Base-by-base conservation (phyloP, 2,888 invertebrate genomes). In the Acrobasis consociella region DNA sequence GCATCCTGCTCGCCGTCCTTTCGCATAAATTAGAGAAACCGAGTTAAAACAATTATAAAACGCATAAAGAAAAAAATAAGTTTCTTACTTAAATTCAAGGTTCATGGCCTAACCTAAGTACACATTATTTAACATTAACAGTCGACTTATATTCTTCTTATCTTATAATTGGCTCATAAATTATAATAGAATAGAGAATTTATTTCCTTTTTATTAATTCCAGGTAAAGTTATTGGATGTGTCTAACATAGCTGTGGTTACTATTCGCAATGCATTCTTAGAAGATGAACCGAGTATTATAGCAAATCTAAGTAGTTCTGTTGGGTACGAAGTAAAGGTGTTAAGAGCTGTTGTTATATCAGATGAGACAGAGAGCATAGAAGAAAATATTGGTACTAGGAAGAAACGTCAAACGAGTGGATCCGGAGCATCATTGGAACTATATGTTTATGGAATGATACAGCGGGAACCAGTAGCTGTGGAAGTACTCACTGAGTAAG, bases 161-260 rank as follows among this genome's bases (percentile, higher is more conserved):
- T 31, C 31, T 31, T 7, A 31, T 31, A 31, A 31, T 31, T 31
- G 31, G 5, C 42, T 42, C 42, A 42, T 13, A 42, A 42, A 42
- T 11, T 42, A 42, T 42, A 11, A 42, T 42, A 46, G 3, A n/a
- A n/a, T n/a, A n/a, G n/a, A n/a, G n/a, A 2, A 46, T 46, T 46
- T 13, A 13, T 16, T 46, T 46, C 64, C 49, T 63, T 64, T 63
- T 39, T 73, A 65, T 60, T 72, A 63, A 72, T 89, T 87, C 63
- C 76, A 93, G 93, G 89, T 93, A 38, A 89, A 86, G 76, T 72
- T 91, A 42, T 73, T 93, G 67, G 78, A 87, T 58, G 69, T 78
- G 49, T 77, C 80, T 63, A 83, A 93, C 66, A 89, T 93, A 65
- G 86, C 84, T 2, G 86, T 93, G 8, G 67, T 93, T 15, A 89